phyloP scores from a whole-genome alignment of 2,797 vertebrate genomes.

The Sebastes matsubarae region DNA sequence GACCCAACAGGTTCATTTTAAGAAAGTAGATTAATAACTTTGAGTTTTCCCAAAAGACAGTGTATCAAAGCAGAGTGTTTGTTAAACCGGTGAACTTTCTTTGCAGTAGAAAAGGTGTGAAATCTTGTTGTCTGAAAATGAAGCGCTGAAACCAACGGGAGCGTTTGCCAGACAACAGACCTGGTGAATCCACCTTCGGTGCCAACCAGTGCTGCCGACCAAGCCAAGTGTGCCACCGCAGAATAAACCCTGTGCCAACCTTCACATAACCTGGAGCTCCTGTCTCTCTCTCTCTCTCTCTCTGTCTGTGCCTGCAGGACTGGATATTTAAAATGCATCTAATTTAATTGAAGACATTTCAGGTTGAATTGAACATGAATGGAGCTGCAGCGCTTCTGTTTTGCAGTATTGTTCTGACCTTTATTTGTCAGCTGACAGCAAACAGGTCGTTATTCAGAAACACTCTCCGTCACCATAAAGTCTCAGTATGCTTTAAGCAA shows the following conservation, averaged over 20 bases:
- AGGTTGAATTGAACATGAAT: background rate
- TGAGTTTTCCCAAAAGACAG: background rate
- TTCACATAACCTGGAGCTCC: background rate
- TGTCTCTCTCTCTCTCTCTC: background rate
- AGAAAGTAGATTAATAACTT: background rate
- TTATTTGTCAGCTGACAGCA: background rate
- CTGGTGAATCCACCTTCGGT: background rate
- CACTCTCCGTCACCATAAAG: background rate
- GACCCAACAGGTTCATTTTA: background rate
- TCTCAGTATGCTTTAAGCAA: background rate
- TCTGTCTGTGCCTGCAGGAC: background rate
- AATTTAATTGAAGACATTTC: background rate
- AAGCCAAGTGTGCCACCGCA: constrained; percentile 6
- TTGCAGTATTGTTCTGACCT: background rate
- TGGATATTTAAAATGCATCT: background rate
- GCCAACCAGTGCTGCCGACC: background rate
- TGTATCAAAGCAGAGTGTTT: background rate
- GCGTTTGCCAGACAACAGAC: constrained; percentile 11
- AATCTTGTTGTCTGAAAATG: background rate
- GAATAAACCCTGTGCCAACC: background rate
- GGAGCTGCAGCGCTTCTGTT: background rate
- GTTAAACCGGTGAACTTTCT: background rate
- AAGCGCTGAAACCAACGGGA: background rate
- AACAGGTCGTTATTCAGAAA: background rate
- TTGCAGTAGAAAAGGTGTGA: constrained; percentile 3